phyloP scores from a whole-genome alignment of 2,888 invertebrate species.

The Drosophila nr. perissopoda region DNA sequence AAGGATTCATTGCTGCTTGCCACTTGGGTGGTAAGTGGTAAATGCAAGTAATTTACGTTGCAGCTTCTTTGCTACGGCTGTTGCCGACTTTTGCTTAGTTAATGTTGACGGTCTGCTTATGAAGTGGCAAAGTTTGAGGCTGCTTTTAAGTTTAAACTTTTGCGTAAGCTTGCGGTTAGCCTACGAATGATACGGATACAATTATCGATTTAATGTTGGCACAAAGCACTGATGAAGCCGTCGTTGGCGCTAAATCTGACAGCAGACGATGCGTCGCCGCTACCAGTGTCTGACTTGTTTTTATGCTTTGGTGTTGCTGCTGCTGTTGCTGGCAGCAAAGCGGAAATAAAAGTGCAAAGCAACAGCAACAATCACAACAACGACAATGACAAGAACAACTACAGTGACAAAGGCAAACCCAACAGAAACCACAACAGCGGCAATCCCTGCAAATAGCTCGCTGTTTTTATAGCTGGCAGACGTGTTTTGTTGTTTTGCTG shows the following conservation, averaged over 20 bases:
- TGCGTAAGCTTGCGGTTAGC: slow-evolving; percentile 4
- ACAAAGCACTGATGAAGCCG: slow-evolving; percentile 29
- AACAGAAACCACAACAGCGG: slow-evolving; percentile 63
- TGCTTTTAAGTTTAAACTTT: slow-evolving; percentile 16
- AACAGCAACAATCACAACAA: slow-evolving; percentile 36
- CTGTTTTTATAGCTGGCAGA: slow-evolving; percentile 41
- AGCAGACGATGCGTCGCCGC: slow-evolving; percentile 67
- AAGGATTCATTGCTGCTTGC: slow-evolving; percentile 16
- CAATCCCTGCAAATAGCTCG: slow-evolving; percentile 64
- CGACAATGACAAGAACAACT: slow-evolving; percentile 5
- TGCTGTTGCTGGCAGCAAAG: slow-evolving; percentile 33
- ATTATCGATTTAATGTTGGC: slow-evolving; percentile 68
- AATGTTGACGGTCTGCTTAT: slow-evolving; percentile 55
- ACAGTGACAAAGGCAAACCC: slow-evolving; percentile 19
- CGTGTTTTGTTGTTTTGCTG: slow-evolving; percentile 39
- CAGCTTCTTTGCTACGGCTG: slow-evolving; percentile 29
- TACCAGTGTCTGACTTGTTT: slow-evolving; percentile 22
- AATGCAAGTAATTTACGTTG: slow-evolving; percentile 52
- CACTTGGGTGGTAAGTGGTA: slow-evolving; percentile 30
- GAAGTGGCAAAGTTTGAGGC: slow-evolving; percentile 44
- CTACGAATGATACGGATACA: slow-evolving; percentile 66
- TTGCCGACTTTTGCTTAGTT: slow-evolving; percentile 60
- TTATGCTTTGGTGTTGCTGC: slow-evolving; percentile 2
- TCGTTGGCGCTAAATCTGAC: slow-evolving; percentile 31
- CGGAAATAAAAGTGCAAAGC: slow-evolving; percentile 74